These are phyloP conservation scores for Phalacrocorax brasilianus DNA, from an alignment of 2,113 vertebrate species.

Conservation along the genomic window DNA sequence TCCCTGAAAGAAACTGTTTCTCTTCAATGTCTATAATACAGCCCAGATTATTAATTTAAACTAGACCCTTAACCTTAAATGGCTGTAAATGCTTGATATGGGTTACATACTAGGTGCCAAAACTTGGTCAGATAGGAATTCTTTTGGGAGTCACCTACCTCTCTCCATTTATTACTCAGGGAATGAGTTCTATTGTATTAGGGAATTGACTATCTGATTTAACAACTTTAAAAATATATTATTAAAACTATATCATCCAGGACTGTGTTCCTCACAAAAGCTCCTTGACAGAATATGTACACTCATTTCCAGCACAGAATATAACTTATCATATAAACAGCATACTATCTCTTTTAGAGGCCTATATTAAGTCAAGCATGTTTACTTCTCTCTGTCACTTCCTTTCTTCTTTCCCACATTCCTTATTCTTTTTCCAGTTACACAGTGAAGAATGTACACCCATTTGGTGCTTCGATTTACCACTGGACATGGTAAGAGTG, in stretches of 20 bases:
- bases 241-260: neutral
- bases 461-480: neutral
- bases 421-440: neutral
- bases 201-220: neutral
- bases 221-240: neutral
- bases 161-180: neutral
- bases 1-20: neutral
- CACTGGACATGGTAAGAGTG: neutral
- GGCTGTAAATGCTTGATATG: neutral
- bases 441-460: neutral
- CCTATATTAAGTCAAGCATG: neutral
- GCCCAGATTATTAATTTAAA: neutral
- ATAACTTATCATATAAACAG: neutral
- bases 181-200: neutral
- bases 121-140: neutral
- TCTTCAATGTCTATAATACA: neutral
- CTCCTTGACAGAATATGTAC: neutral
- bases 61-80: neutral
- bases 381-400: neutral
- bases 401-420: neutral
- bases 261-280: neutral
- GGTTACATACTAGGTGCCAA: neutral
- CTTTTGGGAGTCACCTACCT: neutral
- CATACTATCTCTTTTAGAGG: neutral
- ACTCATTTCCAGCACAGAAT: neutral